Base-by-base conservation (phyloP, 1,140 invertebrate species). In the Teleopsis dalmanni region DNA sequence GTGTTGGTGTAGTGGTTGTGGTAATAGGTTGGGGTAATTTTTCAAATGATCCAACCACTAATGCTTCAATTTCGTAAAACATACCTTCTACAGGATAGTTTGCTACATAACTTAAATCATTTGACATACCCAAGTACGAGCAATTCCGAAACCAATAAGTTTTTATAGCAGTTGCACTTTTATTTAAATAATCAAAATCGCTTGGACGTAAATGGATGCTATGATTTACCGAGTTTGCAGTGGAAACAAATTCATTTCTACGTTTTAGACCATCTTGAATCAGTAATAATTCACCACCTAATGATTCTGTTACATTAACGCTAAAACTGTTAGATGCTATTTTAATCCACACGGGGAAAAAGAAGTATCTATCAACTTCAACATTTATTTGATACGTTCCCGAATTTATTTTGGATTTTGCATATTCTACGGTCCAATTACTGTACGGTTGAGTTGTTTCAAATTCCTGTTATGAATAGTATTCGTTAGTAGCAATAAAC, bases 91-190 rank as follows among this genome's bases (percentile, higher is more conserved):
- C 71, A 2, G 75, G 74, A 59, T 85, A 88, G 57, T 80, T 82
- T 50, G 78, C 79, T 42, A 67, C 59, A 50, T 84, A 81, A 19
- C 72, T 65, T 25, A 79, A 76, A 63, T 81, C 75, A 40, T 71
- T 72, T 0, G 80, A 80, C 48, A 77, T 67, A 31, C 83, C 85
- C 48, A 83, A 77, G 68, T 81, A 84, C 53, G 76, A 72, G 58
- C 85, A 89, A 59, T 88, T 81, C 35, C 87, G 74, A 59, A 87
- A 88, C 87, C 87, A 89, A 61, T 80, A 86, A 9, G 81, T 82
- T 16, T 76, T 65, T 13, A 85, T 70, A 19, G 74, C 74, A 8
- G 81, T 82, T 2, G 84, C 77, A 55, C 79, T 80, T 16, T 74
- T 65, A 11, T 69, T 73, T 16, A 87, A 57, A 61, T 76, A 85